Percentiles rank a stretch among this genome's conserved stretches.
phyloP scores from a whole-genome alignment of 2,888 invertebrate species.

The Eulithis testata region DNA sequence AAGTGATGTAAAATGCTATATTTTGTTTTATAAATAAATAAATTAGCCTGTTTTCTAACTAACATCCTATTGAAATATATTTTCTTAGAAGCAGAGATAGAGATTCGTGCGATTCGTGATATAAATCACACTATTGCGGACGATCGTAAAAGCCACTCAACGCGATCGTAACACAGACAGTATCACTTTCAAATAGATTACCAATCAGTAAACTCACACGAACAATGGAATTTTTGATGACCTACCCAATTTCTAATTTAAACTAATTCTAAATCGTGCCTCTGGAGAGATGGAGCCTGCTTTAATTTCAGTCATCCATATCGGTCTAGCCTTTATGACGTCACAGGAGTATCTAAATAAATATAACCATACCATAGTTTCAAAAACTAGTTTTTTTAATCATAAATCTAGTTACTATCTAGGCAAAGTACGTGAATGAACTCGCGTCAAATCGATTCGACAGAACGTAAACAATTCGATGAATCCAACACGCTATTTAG shows the following conservation, averaged over 20 bases:
- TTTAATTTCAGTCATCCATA: too few relatives aligned
- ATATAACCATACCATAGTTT: too few relatives aligned
- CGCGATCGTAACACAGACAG: constrained; percentile 48
- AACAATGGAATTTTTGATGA: not conserved
- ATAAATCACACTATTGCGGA: constrained; percentile 57
- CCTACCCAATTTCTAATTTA: too few relatives aligned
- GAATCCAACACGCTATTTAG: constrained; percentile 32
- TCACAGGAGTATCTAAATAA: too few relatives aligned
- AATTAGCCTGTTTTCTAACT: too few relatives aligned
- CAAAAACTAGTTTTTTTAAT: not conserved
- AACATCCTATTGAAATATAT: constrained; percentile 10
- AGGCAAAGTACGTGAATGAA: constrained; percentile 37
- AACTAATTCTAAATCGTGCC: too few relatives aligned
- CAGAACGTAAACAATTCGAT: constrained; percentile 26
- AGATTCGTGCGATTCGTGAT: constrained; percentile 39
- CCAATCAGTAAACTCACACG: not conserved
- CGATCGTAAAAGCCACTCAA: constrained; percentile 56
- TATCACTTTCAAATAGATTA: constrained; percentile 46
- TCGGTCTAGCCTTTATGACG: too few relatives aligned
- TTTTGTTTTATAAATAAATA: too few relatives aligned
- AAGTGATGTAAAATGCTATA: too few relatives aligned
- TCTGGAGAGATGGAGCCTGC: too few relatives aligned
- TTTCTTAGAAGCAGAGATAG: constrained; percentile 31
- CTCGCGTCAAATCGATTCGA: constrained; percentile 24
- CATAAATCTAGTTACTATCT: constrained; percentile 9